Conservation (phyloP, 2,797 vertebrate genomes). For the Eulemur rubriventer region DNA sequence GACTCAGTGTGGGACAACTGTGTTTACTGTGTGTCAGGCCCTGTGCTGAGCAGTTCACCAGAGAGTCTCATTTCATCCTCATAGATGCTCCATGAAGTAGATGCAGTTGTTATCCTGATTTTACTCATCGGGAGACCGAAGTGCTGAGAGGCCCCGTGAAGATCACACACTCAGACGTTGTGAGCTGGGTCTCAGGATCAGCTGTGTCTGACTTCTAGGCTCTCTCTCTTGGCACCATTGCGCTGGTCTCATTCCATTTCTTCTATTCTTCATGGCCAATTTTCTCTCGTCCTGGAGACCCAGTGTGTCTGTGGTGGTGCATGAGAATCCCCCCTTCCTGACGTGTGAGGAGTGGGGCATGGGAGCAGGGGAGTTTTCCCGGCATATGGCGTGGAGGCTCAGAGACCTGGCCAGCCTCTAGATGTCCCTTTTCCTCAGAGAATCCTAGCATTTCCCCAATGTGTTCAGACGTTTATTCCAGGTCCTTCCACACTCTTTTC, state of each 20-base stretch:
- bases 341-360: neutral
- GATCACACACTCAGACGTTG: neutral
- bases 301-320: neutral
- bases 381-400: neutral
- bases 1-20: neutral
- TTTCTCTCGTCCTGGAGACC: neutral
- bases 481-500: neutral
- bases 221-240: neutral
- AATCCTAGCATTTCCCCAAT: neutral
- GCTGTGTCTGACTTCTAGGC: neutral
- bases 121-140: neutral
- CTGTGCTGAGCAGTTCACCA: neutral
- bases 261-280: neutral
- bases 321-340: neutral
- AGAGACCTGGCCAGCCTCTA: neutral
- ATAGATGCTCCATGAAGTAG: neutral
- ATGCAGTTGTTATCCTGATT: neutral
- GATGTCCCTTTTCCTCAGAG: neutral
- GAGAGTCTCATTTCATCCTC: neutral
- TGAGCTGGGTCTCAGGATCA: neutral
- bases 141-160: neutral
- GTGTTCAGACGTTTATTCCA: neutral
- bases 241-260: neutral
- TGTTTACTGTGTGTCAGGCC: neutral
- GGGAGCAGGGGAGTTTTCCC: accelerated